Conservation (phyloP, 1,140 invertebrate species). For the Liolophura sinensis region DNA sequence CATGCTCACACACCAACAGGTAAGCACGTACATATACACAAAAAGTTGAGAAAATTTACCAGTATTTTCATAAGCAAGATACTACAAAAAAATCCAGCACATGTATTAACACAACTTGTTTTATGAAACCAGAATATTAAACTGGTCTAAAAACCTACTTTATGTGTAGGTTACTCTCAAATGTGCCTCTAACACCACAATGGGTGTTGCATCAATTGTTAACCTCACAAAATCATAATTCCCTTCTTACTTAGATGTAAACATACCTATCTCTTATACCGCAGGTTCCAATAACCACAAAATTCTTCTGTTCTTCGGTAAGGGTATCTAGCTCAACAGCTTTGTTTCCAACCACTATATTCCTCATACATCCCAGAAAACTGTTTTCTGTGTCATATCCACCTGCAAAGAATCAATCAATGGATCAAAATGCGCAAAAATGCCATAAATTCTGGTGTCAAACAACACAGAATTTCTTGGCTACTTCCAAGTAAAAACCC, state of each 20-base stretch:
- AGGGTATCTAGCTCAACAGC: slow-evolving; percentile 26
- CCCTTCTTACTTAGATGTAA: too few relatives aligned
- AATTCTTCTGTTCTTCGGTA: slow-evolving; percentile 14
- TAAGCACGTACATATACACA: too few relatives aligned
- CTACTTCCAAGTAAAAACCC: background rate
- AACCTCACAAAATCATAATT: too few relatives aligned
- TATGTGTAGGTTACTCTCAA: background rate
- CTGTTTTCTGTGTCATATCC: slow-evolving; percentile 41
- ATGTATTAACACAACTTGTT: background rate
- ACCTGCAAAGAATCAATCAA: slow-evolving; percentile 30
- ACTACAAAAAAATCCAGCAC: background rate
- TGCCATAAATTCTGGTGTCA: background rate
- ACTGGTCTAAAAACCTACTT: background rate
- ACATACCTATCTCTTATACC: slow-evolving; percentile 45
- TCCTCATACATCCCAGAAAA: slow-evolving; percentile 55
- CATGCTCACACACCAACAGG: too few relatives aligned
- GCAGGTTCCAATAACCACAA: slow-evolving; percentile 48
- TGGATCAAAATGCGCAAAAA: background rate
- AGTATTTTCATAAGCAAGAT: too few relatives aligned
- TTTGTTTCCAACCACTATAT: slow-evolving; percentile 36
- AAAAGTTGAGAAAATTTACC: too few relatives aligned
- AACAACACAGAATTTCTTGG: background rate
- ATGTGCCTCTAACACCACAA: background rate
- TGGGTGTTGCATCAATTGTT: too few relatives aligned
- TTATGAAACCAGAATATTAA: background rate